Evolutionary conservation across 2,113 vertebrate genomes (phyloP).

Genomic region (Pampusana beccarii): DNA sequence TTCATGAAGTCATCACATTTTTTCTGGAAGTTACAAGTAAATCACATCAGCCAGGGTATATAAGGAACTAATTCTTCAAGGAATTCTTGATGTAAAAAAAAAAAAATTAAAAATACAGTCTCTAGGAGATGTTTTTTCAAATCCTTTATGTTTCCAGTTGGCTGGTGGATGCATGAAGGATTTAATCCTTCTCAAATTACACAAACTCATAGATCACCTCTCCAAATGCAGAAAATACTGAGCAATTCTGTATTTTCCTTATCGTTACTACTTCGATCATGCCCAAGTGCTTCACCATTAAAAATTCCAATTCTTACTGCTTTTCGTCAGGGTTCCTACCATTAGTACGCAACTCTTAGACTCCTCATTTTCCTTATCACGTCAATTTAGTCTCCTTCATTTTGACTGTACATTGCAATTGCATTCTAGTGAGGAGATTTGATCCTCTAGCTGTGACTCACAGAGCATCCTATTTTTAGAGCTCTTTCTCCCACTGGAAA

Average conservation of each 20-base stretch:
- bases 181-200: background rate
- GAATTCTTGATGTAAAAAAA: background rate
- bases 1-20: background rate
- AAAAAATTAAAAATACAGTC: rapidly evolving
- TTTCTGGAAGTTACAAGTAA: background rate
- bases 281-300: background rate
- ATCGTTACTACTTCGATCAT: background rate
- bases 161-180: background rate
- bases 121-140: background rate
- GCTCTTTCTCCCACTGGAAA: background rate
- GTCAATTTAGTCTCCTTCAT: background rate
- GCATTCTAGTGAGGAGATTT: background rate
- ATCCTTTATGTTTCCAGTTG: background rate
- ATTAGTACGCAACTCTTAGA: background rate
- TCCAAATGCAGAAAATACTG: background rate
- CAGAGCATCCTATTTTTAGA: background rate
- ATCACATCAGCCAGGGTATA: background rate
- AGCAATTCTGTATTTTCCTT: background rate
- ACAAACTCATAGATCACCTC: background rate
- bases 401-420: background rate
- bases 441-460: background rate
- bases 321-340: background rate
- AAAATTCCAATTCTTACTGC: background rate
- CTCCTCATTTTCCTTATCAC: background rate
- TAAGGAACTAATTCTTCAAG: background rate